Conservation (phyloP, 92 coral and sea anemone species). For the Porites cylindrica region DNA sequence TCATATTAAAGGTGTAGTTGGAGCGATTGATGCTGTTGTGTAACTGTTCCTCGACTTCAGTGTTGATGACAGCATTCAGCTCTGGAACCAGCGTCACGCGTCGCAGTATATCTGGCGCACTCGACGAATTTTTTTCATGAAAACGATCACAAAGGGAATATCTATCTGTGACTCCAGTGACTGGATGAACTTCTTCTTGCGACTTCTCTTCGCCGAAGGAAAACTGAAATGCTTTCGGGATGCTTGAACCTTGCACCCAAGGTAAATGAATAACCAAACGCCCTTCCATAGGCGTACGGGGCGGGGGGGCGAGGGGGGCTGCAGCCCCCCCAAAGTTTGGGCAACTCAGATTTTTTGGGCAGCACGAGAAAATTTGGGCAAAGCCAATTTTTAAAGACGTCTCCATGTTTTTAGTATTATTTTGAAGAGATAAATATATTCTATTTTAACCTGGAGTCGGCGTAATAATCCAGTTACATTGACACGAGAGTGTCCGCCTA, state of each 20-base stretch:
- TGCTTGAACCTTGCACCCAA: slow-evolving; percentile 11
- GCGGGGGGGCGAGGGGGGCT: too few species aligned
- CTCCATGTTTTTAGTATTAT: too few species aligned
- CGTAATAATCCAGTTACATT: too few species aligned
- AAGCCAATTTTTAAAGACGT: too few species aligned
- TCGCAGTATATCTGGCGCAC: background rate
- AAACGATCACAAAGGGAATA: slow-evolving; percentile 44
- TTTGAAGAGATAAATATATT: too few species aligned
- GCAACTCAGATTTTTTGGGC: too few species aligned
- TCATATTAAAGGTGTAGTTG: slow-evolving; percentile 55
- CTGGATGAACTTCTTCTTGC: slow-evolving; percentile 26
- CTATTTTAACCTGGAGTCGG: too few species aligned
- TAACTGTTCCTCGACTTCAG: slow-evolving; percentile 49
- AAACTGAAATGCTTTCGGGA: slow-evolving; percentile 6
- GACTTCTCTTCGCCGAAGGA: background rate
- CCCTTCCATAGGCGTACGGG: too few species aligned
- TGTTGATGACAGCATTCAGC: slow-evolving; percentile 35
- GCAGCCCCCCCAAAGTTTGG: too few species aligned
- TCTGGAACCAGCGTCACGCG: slow-evolving; percentile 51
- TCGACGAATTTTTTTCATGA: slow-evolving; percentile 52
- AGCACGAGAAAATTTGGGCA: too few species aligned
- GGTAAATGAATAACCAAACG: slow-evolving; percentile 25
- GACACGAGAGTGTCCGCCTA: too few species aligned
- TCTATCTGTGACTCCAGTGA: slow-evolving; percentile 28
- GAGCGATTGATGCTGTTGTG: slow-evolving; percentile 40